A percentile compares a stretch with the other conserved stretches of the same genome.
Conservation (phyloP, 1,140 invertebrate genomes). For the Drosophila erecta region DNA sequence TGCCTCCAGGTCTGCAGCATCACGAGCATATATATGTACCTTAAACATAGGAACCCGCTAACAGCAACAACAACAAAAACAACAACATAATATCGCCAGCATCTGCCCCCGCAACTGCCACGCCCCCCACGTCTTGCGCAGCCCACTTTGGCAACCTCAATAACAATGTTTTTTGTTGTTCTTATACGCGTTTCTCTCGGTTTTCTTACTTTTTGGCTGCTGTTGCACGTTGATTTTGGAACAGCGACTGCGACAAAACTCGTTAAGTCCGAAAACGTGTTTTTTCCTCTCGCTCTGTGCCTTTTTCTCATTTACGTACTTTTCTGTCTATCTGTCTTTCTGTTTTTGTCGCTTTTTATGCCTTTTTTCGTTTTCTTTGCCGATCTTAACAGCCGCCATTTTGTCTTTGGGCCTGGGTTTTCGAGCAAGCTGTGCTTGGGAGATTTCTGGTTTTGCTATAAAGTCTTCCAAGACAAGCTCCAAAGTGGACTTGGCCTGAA, state of each 20-base stretch:
- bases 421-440: conserved; percentile 19
- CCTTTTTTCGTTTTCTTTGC: conserved; percentile 30
- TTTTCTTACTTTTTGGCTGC: conserved; percentile 58
- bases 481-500: conserved; percentile 48
- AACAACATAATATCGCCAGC: not conserved
- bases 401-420: conserved; percentile 38
- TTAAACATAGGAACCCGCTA: conserved; percentile 8
- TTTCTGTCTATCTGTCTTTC: conserved; percentile 19
- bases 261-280: conserved; percentile 72
- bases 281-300: conserved; percentile 52
- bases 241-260: conserved; percentile 50
- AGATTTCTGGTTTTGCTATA: conserved; percentile 60
- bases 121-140: not conserved
- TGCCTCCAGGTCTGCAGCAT: conserved; percentile 41
- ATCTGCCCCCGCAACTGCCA: conserved; percentile 9
- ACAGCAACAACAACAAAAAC: not conserved
- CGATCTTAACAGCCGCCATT: conserved; percentile 69
- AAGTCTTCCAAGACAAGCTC: conserved; percentile 25
- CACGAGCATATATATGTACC: conserved; percentile 7
- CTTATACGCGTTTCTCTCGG: conserved; percentile 49
- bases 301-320: conserved; percentile 33
- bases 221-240: conserved; percentile 70
- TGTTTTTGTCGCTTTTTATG: conserved; percentile 10
- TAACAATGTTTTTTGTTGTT: conserved; percentile 61
- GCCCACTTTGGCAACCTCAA: conserved; percentile 59